phyloP scores from a whole-genome alignment of 2,888 invertebrate species.

The Drosophila kanekoi region DNA sequence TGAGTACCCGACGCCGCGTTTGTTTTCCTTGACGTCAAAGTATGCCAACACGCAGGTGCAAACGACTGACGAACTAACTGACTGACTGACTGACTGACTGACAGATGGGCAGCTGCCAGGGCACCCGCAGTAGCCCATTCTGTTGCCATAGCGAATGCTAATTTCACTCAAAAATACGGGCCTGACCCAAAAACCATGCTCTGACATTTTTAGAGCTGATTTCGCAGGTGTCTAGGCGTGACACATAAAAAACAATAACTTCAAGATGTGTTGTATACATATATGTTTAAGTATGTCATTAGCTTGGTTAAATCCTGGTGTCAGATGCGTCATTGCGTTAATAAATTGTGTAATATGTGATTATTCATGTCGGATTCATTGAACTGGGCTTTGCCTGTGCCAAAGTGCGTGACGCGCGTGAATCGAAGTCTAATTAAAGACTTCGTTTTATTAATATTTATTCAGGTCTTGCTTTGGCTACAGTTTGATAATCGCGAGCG shows the following conservation, averaged over 20 bases:
- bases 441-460: slow-evolving; percentile 2
- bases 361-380: slow-evolving; percentile 65
- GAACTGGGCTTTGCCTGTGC: slow-evolving; percentile 28
- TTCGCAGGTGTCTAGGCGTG: slow-evolving; percentile 35
- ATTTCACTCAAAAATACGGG: slow-evolving; percentile 57
- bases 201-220: slow-evolving; percentile 29
- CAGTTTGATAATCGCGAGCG: slow-evolving; percentile 18
- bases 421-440: slow-evolving; percentile 51
- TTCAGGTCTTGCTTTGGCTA: slow-evolving; percentile 12
- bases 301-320: not conserved
- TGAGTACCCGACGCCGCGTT: slow-evolving; percentile 5
- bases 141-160: slow-evolving; percentile 44
- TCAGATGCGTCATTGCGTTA: slow-evolving; percentile 35
- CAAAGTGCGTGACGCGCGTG: slow-evolving; percentile 65
- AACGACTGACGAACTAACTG: slow-evolving; percentile 3
- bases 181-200: slow-evolving; percentile 50
- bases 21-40: slow-evolving; percentile 36
- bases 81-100: slow-evolving; percentile 1
- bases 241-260: slow-evolving; percentile 41
- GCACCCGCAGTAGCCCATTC: slow-evolving; percentile 19
- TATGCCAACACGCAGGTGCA: slow-evolving; percentile 53
- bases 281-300: not conserved
- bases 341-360: slow-evolving; percentile 52
- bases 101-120: slow-evolving; percentile 24
- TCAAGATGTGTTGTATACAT: not conserved